Evolutionary conservation across 2,888 invertebrate genomes (phyloP).

Genomic region (Clivina fossor): DNA sequence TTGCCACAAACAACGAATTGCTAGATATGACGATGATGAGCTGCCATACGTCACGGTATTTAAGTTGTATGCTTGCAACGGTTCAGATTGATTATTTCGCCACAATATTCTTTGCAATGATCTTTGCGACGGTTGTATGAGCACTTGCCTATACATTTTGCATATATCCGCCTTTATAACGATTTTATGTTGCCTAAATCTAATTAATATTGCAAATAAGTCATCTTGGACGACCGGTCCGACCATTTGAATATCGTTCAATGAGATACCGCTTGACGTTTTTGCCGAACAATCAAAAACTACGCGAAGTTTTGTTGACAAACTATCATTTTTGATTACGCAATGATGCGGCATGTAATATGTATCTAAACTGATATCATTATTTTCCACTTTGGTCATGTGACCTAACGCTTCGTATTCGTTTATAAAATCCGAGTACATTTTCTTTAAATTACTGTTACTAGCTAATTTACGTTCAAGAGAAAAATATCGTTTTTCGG

Average conservation of each 20-base stretch:
- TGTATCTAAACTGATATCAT: not conserved
- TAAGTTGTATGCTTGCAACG: conserved; percentile 12
- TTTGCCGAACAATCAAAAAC: conserved; percentile 3
- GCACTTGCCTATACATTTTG: conserved; percentile 30
- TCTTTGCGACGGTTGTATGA: conserved; percentile 4
- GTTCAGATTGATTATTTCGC: not conserved
- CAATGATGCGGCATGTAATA: conserved; percentile 13
- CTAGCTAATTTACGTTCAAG: not conserved
- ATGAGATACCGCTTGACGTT: conserved; percentile 1
- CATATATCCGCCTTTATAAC: conserved; percentile 26
- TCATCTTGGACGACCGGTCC: conserved; percentile 29
- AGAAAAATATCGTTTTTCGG: not conserved
- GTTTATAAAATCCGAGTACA: not conserved
- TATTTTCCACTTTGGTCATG: too few species aligned
- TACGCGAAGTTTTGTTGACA: conserved; percentile 6
- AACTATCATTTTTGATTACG: conserved; percentile 6
- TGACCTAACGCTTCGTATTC: conserved; percentile 6
- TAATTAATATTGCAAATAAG: conserved; percentile 19
- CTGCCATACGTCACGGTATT: conserved; percentile 20
- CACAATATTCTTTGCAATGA: conserved; percentile 18
- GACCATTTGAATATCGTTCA: conserved; percentile 13
- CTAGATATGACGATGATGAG: conserved; percentile 13
- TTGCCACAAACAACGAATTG: conserved; percentile 7
- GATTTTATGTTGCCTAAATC: conserved; percentile 11
- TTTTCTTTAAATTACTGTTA: not conserved